Conservation (phyloP, 2,113 vertebrate genomes). For the Pomatorhinus ruficollis region DNA sequence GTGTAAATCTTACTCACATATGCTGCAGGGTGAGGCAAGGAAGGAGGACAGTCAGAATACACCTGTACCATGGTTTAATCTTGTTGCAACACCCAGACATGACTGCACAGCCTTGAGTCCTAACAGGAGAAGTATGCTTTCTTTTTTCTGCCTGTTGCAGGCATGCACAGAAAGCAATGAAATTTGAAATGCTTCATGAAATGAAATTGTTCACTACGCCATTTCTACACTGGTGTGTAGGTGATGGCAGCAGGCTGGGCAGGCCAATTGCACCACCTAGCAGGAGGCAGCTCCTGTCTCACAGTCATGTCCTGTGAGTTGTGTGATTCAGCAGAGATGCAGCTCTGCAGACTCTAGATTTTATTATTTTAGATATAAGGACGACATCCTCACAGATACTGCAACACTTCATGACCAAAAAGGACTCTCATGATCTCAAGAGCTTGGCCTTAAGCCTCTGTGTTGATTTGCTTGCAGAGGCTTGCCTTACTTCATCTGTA, state of each 20-base stretch:
- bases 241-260: neutral
- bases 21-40: neutral
- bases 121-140: neutral
- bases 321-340: neutral
- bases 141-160: neutral
- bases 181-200: neutral
- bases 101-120: neutral
- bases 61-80: neutral
- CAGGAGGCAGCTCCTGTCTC: neutral
- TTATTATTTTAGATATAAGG: neutral
- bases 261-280: neutral
- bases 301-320: neutral
- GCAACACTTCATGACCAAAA: neutral
- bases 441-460: neutral
- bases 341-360: neutral
- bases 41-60: neutral
- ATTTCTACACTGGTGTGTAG: neutral
- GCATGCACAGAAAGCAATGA: neutral
- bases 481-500: neutral
- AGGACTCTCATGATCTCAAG: neutral
- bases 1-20: neutral
- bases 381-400: neutral
- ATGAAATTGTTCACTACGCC: neutral
- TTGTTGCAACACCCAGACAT: rapidly evolving
- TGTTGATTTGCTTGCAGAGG: neutral